phyloP scores from a whole-genome alignment of 2,797 vertebrate genomes.

The Cottoperca gobio region DNA sequence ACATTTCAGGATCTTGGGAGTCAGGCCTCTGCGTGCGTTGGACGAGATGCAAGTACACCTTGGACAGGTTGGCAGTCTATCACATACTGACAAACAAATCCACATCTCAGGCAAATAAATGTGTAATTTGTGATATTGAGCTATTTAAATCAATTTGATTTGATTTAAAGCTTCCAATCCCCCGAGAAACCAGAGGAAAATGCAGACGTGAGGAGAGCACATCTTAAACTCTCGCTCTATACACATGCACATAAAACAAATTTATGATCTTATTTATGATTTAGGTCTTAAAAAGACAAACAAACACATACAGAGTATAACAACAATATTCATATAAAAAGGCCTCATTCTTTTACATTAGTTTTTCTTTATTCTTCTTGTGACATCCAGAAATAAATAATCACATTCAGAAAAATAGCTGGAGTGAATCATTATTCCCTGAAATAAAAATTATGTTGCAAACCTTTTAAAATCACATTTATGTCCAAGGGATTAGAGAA shows the following conservation, averaged over 20 bases:
- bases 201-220: background rate
- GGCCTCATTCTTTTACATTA: conserved; percentile 3
- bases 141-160: too few relatives aligned
- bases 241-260: background rate
- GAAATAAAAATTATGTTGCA: background rate
- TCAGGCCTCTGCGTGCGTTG: background rate
- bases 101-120: background rate
- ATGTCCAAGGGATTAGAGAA: background rate
- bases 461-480: background rate
- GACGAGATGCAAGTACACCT: rapidly evolving
- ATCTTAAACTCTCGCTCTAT: background rate
- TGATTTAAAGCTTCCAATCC: background rate
- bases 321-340: conserved; percentile 21
- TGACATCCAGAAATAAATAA: conserved; percentile 22
- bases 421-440: background rate
- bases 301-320: conserved; percentile 2
- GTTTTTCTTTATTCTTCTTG: conserved; percentile 36
- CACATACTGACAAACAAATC: conserved; percentile 8
- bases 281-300: conserved; percentile 21
- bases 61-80: background rate
- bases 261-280: background rate
- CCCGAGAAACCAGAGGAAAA: background rate
- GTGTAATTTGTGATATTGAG: too few relatives aligned
- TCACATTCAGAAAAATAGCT: background rate
- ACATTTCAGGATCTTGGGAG: background rate